Evolutionary conservation across 2,888 invertebrate species (phyloP), one percentile per base, ranked within the genome.

Genomic region (Fabriciana adippe): DNA sequence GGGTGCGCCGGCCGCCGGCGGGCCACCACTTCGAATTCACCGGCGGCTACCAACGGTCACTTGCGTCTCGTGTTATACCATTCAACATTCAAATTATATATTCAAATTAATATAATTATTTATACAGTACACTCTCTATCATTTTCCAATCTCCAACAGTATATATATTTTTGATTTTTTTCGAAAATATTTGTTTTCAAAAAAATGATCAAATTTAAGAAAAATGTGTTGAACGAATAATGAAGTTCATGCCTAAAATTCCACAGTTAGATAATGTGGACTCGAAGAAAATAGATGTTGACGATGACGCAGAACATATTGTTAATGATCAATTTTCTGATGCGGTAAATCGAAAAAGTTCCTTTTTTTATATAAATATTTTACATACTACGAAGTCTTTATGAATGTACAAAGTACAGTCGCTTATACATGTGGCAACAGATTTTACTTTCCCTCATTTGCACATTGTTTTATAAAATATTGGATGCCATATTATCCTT

Each of bases 401-500:
- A 8, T 3, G 14, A 15, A 1, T 0, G 31, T 55, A 11, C 15
- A 55, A 55, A 15, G 6, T 1, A 31, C 15, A 55, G 6, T 35
- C 6, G 6, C 3, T 31, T 21, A 13, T 55, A 18, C 31, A 15
- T 4, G 15, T 55, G 14, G 14, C 11, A 55, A 55, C 55, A 21
- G 13, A 26, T 26, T 55, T 3, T 31, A 55, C 15, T 55, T 18
- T 55, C 31, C 15, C 1, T 15, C 26, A 26, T 15, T 55, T 15
- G 26, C 6, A n/a, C 16, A 45, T 47, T 54, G 48, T 53, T 55
- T 63, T 18, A 26, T 45, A 15, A 55, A 8, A n/a, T 21, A 55
- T 21, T 55, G 55, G 55, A 21, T 55, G 15, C 55, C 55, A 8
- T 55, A 55, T 26, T 55, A 55, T 55, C 55, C 55, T 26, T 55